Conservation (phyloP, 1,140 invertebrate genomes). For the Varroa destructor region DNA sequence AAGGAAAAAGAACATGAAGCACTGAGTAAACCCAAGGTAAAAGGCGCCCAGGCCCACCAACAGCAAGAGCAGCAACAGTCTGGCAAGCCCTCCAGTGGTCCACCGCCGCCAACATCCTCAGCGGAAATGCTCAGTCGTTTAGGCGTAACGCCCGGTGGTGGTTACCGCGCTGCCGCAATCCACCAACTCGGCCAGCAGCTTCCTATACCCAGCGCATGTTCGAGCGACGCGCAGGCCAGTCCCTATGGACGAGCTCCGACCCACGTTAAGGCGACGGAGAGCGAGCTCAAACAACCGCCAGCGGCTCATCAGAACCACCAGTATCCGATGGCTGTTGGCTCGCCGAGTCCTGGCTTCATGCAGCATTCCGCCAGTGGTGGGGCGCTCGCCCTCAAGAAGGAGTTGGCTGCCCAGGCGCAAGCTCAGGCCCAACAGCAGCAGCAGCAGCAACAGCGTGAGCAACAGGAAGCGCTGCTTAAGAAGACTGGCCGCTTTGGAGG, state of each 20-base stretch:
- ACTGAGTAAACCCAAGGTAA: slow-evolving; percentile 1
- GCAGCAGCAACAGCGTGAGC: slow-evolving; percentile 31
- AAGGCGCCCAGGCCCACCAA: slow-evolving; percentile 20
- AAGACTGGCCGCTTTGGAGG: slow-evolving; percentile 4
- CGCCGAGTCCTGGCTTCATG: slow-evolving; percentile 29
- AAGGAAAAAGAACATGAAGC: slow-evolving; percentile 5
- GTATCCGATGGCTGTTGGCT: slow-evolving; percentile 30
- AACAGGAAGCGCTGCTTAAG: slow-evolving; percentile 28
- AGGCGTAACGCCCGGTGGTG: neutral
- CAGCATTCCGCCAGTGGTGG: slow-evolving; percentile 30
- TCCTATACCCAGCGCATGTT: slow-evolving; percentile 30
- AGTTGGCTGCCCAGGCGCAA: slow-evolving; percentile 31
- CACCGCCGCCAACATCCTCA: slow-evolving; percentile 30
- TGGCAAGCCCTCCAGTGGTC: slow-evolving; percentile 30
- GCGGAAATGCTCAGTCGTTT: slow-evolving; percentile 11
- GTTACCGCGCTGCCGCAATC: slow-evolving; percentile 32
- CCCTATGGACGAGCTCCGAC: slow-evolving; percentile 25
- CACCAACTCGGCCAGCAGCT: slow-evolving; percentile 34
- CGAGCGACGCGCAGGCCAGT: slow-evolving; percentile 21
- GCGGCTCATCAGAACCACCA: slow-evolving; percentile 34
- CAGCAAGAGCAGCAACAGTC: slow-evolving; percentile 33
- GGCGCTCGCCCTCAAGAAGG: slow-evolving; percentile 31
- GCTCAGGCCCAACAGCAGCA: slow-evolving; percentile 30
- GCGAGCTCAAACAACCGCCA: slow-evolving; percentile 32
- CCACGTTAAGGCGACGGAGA: slow-evolving; percentile 25